phyloP scores from a whole-genome alignment of 2,113 vertebrate species.

The Paedocypris sp. region DNA sequence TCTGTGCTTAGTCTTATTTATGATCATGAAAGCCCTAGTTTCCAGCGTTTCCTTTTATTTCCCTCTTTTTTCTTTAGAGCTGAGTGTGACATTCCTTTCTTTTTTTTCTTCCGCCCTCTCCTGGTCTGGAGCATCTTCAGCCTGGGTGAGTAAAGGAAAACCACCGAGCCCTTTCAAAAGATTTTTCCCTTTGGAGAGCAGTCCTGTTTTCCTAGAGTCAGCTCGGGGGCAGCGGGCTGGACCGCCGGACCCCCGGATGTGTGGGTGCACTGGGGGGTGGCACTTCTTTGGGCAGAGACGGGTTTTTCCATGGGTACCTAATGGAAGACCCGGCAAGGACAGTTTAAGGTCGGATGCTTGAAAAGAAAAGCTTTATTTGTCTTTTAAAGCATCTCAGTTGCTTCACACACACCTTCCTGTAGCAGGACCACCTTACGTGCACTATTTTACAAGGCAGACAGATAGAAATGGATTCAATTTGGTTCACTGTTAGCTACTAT shows the following conservation, averaged over 20 bases:
- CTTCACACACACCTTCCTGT: slow-evolving; percentile 44
- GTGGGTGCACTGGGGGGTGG: slow-evolving; percentile 75
- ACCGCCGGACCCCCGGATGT: slow-evolving; percentile 72
- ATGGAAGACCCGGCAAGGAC: slow-evolving; percentile 69
- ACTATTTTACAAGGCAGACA: too few relatives aligned
- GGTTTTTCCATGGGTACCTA: slow-evolving; percentile 93
- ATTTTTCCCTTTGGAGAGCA: slow-evolving; percentile 92
- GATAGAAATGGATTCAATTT: too few relatives aligned
- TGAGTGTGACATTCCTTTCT: neutral
- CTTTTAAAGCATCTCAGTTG: slow-evolving; percentile 39
- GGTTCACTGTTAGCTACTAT: too few relatives aligned
- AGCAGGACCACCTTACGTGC: slow-evolving; percentile 44
- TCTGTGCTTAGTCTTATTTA: slow-evolving; percentile 30
- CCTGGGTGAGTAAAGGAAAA: neutral
- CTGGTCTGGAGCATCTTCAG: neutral
- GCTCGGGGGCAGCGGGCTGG: slow-evolving; percentile 78
- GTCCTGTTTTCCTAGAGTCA: slow-evolving; percentile 90
- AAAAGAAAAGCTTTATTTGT: slow-evolving; percentile 48
- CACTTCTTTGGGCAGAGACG: slow-evolving; percentile 76
- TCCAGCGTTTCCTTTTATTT: slow-evolving; percentile 35
- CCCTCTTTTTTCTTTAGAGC: slow-evolving; percentile 23
- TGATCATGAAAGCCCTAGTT: slow-evolving; percentile 72
- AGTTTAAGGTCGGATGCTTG: slow-evolving; percentile 53
- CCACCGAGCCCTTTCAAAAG: slow-evolving; percentile 83
- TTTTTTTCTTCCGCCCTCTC: neutral